Conservation (phyloP, 2,888 invertebrate species). For the Sycophila texana region DNA sequence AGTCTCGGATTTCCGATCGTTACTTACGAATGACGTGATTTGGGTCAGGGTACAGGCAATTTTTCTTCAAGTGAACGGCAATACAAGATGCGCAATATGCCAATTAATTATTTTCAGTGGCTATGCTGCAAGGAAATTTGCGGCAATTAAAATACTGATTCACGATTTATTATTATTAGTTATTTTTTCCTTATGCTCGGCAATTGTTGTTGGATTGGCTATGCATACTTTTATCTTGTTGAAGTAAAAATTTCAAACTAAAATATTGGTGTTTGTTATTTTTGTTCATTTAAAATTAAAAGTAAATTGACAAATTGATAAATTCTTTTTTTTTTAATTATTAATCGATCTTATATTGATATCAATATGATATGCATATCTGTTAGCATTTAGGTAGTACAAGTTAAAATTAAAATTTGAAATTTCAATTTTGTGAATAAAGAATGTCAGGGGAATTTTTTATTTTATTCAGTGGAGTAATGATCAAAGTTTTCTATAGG, state of each 20-base stretch:
- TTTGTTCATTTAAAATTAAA: neutral
- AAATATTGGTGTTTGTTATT: neutral
- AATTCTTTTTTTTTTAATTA: too few species aligned
- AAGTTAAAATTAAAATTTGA: too few species aligned
- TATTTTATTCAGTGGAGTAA: too few species aligned
- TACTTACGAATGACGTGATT: slow-evolving; percentile 11
- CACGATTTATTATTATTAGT: neutral
- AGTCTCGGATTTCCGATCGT: slow-evolving; percentile 12
- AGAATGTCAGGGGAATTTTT: too few species aligned
- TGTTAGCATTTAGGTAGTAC: too few species aligned
- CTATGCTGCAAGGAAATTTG: neutral
- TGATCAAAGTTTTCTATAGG: too few species aligned
- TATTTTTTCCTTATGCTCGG: neutral
- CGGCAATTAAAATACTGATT: neutral
- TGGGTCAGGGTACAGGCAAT: slow-evolving; percentile 15
- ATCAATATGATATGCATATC: too few species aligned
- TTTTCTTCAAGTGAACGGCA: neutral
- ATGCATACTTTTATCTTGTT: neutral
- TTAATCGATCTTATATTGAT: too few species aligned
- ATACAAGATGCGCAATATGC: neutral
- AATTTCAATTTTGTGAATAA: too few species aligned
- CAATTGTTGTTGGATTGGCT: neutral
- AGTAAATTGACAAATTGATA: neutral
- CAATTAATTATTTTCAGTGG: neutral
- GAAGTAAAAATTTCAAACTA: neutral